A percentile compares a stretch with the other conserved stretches of the same genome.
Conservation (phyloP, 2,797 vertebrate genomes). For the Gouania willdenowi region DNA sequence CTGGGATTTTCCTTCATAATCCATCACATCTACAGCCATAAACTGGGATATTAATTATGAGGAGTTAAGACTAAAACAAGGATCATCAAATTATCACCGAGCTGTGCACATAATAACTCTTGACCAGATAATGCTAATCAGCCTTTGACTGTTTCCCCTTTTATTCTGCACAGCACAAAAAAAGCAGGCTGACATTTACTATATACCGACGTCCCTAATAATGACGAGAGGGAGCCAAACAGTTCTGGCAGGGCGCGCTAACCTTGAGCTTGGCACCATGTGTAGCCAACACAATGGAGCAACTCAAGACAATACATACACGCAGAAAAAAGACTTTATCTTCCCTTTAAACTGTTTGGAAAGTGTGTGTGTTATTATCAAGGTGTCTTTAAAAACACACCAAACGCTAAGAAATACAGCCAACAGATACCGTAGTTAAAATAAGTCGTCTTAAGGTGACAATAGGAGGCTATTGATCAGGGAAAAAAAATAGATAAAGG, state of each 20-base stretch:
- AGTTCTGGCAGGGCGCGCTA: conserved; percentile 28
- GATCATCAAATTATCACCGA: no score
- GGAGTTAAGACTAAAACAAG: no score
- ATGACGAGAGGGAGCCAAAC: conserved; percentile 43
- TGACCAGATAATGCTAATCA: conserved; percentile 18
- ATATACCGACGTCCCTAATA: conserved; percentile 54
- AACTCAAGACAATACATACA: conserved; percentile 56
- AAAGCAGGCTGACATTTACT: conserved; percentile 1
- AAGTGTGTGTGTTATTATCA: conserved; percentile 40
- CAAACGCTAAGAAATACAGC: no score
- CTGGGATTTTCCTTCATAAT: neutral
- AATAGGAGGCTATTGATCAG: no score
- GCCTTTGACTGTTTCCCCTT: conserved; percentile 13
- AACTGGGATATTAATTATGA: no score
- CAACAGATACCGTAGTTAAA: no score
- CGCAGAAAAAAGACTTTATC: no score
- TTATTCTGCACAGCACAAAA: neutral
- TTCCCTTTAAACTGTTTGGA: no score
- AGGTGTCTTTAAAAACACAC: conserved; percentile 4
- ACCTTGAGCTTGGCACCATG: conserved; percentile 61
- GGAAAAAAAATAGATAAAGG: no score
- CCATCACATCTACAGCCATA: conserved; percentile 19
- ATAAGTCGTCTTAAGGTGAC: no score
- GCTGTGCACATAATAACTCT: conserved; percentile 4
- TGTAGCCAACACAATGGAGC: conserved; percentile 64